Evolutionary conservation across 2,113 vertebrate species (phyloP).

Genomic region (Plecturocebus donacophilus): DNA sequence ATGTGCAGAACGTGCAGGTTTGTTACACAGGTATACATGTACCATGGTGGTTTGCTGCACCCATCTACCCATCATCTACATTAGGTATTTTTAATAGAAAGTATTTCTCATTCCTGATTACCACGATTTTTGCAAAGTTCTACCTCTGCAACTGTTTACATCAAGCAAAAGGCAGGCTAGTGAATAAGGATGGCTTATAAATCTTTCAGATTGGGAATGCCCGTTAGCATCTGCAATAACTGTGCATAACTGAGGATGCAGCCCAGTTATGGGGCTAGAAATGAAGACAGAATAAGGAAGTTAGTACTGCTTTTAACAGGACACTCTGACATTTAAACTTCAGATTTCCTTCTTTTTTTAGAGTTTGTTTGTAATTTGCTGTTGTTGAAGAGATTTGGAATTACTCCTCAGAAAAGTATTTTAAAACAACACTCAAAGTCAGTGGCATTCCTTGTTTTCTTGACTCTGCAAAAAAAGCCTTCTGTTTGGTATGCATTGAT

Average conservation of each 20-base stretch:
- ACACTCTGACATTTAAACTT: background rate
- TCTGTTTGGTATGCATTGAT: background rate
- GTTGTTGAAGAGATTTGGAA: background rate
- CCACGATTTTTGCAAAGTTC: background rate
- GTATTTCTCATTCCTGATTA: background rate
- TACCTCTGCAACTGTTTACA: background rate
- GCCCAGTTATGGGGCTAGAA: rapidly evolving
- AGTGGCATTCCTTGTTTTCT: background rate
- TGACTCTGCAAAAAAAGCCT: background rate
- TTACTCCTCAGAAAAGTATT: background rate
- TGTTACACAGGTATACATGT: too few relatives aligned
- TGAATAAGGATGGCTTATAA: background rate
- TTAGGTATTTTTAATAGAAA: background rate
- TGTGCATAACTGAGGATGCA: background rate
- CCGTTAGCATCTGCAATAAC: background rate
- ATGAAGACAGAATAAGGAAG: background rate
- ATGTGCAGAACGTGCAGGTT: too few relatives aligned
- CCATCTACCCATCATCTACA: too few relatives aligned
- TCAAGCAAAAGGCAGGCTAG: background rate
- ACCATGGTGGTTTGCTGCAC: too few relatives aligned
- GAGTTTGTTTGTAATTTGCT: background rate
- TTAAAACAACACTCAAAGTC: background rate
- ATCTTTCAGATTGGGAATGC: rapidly evolving
- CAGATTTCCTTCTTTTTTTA: background rate
- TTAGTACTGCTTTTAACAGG: background rate